These are phyloP conservation scores for Sericinus montela DNA, from an alignment of 2,888 invertebrate genomes.

Conservation along the genomic window DNA sequence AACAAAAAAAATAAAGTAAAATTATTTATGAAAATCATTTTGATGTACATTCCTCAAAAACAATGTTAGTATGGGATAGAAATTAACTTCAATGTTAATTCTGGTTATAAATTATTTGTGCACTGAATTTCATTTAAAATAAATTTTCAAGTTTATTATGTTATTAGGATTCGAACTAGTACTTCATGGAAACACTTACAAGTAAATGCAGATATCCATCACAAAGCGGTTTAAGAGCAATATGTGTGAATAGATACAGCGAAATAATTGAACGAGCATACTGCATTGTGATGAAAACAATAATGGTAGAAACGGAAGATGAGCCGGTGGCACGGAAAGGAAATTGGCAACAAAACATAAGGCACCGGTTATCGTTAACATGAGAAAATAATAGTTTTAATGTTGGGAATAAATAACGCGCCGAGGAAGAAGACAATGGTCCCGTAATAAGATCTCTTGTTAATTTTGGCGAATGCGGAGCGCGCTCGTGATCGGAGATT, in stretches of 20 bases:
- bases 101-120: no score
- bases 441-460: conserved; percentile 68
- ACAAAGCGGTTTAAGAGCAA: conserved; percentile 34
- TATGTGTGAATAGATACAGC: conserved; percentile 49
- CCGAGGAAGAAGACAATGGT: conserved; percentile 68
- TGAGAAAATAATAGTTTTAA: conserved; percentile 71
- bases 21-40: no score
- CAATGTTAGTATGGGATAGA: no score
- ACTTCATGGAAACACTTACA: conserved; percentile 54
- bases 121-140: no score
- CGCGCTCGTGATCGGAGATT: conserved; percentile 55
- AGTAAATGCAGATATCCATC: conserved; percentile 43
- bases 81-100: no score
- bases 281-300: conserved; percentile 49
- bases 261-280: conserved; percentile 48
- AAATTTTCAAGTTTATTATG: no score
- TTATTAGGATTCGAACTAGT: no score
- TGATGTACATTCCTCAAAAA: no score
- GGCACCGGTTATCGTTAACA: conserved; percentile 46
- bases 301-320: conserved; percentile 54
- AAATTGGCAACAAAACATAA: conserved; percentile 49
- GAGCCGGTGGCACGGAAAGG: conserved; percentile 59
- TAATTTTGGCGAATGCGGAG: conserved; percentile 67
- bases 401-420: conserved; percentile 70
- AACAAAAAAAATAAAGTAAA: no score